Base-by-base conservation (phyloP, 2,113 vertebrate species). In the Sphaerodactylus townsendi region DNA sequence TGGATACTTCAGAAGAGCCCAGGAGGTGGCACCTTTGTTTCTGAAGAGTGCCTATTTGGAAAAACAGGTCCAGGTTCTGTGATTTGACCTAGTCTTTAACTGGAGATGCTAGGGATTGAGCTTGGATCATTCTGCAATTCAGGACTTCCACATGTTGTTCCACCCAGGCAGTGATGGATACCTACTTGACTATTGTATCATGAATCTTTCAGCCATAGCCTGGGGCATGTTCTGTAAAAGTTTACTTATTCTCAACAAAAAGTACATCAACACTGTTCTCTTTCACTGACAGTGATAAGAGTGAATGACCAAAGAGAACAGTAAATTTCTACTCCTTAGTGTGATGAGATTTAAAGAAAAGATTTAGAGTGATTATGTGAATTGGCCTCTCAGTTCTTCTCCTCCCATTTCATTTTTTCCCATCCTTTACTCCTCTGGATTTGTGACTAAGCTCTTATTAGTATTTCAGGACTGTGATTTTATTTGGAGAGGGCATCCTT, bases 391-490 rank as follows among this genome's bases (percentile, higher is more conserved):
- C 56, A 59, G 23, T 23, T 81, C 21, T 80, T 69, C 82, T 44
- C 13, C 86, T 89, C 17, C 3, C 88, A 76, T 75, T 28, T 66
- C 78, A 87, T 46, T 23, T 10, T 23, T 44, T 23, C 1, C 3
- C 25, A 14, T 9, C 1, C 33, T 50, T 39, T 76, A 4, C 79
- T 86, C 79, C 65, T 66, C 72, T 64, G 50, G 64, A 68, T 85
- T 88, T 92, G 92, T 87, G 81, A 94, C 86, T 91, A 62, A 62
- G 33, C 89, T 92, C 93, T 72, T 81, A 81, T 10, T 81, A 53
- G 84, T 82, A 77, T 81, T 84, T 91, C 85, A 77, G 53, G 56
- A 33, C 28, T 39, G 69, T 8, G 37, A 21, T 70, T 33, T 46
- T 44, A 37, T 73, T 73, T 73, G 33, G 35, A 39, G 48, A 50